These are phyloP conservation scores for Clinocottus analis DNA, from an alignment of 2,113 vertebrate genomes.

Conservation along the genomic window DNA sequence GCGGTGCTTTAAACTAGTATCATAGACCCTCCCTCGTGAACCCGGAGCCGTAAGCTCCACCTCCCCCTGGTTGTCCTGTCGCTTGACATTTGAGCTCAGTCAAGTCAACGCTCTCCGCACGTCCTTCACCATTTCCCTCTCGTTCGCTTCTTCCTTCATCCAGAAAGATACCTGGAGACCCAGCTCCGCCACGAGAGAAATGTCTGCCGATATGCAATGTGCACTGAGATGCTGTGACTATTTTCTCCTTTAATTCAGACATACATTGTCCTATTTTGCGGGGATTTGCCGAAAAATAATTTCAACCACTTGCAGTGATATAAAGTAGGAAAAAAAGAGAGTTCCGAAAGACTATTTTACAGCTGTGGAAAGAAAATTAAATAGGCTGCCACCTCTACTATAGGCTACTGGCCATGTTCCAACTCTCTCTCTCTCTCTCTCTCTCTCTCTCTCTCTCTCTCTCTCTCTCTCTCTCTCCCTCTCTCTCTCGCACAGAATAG, in stretches of 20 bases:
- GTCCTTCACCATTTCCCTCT: slow-evolving; percentile 51
- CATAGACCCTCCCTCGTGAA: slow-evolving; percentile 61
- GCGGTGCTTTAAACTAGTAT: slow-evolving; percentile 57
- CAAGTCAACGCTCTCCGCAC: slow-evolving; percentile 31
- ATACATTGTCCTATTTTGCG: not conserved
- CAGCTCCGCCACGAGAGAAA: not conserved
- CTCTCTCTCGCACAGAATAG: slow-evolving; percentile 41
- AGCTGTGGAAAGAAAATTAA: slow-evolving; percentile 65
- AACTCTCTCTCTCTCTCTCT: slow-evolving; percentile 49
- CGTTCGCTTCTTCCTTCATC: slow-evolving; percentile 9
- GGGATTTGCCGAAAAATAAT: not conserved
- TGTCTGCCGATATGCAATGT: not conserved
- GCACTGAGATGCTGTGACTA: not conserved
- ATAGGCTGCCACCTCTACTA: slow-evolving; percentile 64
- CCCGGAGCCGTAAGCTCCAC: slow-evolving; percentile 43
- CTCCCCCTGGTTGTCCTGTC: slow-evolving; percentile 57
- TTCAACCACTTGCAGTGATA: not conserved
- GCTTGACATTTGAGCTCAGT: slow-evolving; percentile 73
- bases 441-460: slow-evolving; percentile 21
- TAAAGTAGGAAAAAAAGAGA: not conserved
- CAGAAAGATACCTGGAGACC: not conserved
- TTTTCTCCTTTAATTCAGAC: not conserved
- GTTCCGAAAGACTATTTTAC: slow-evolving; percentile 39
- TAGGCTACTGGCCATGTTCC: slow-evolving; percentile 73
- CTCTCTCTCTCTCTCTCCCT: slow-evolving; percentile 2